Evolutionary conservation across 2,113 vertebrate species (phyloP).

Genomic region (Orthochromis malagaraziensis): DNA sequence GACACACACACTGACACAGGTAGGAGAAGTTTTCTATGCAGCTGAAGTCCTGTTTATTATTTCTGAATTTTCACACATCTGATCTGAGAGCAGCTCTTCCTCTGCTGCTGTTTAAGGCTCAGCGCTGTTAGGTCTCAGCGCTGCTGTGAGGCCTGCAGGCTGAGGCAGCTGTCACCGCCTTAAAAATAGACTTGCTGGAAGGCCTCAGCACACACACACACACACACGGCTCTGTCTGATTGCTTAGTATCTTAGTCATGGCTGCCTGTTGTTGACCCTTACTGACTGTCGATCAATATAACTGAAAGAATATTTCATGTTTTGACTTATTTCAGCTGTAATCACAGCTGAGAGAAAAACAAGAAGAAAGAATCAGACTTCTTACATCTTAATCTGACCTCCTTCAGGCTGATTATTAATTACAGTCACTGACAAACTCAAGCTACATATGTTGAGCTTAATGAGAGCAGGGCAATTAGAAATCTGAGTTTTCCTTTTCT

Average conservation of each 20-base stretch:
- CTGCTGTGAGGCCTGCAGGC: background rate
- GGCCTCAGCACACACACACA: background rate
- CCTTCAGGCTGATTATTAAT: background rate
- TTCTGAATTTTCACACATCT: background rate
- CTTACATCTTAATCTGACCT: background rate
- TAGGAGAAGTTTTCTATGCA: background rate
- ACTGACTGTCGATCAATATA: background rate
- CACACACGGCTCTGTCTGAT: background rate
- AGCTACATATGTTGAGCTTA: background rate
- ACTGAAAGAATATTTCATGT: background rate
- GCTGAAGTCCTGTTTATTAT: background rate
- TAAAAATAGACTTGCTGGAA: slow-evolving; percentile 37
- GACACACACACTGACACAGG: background rate
- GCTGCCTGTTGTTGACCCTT: background rate
- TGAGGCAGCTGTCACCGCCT: slow-evolving; percentile 38
- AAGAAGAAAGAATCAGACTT: background rate
- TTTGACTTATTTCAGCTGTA: background rate
- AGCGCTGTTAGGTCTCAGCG: background rate
- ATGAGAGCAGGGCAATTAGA: background rate
- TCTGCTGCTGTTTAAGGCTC: background rate
- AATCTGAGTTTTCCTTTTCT: background rate
- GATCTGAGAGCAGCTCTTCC: background rate
- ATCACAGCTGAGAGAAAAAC: background rate
- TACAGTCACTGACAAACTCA: background rate
- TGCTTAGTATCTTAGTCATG: background rate